Conservation (phyloP, 2,888 invertebrate species). For the Limenitis camilla region DNA sequence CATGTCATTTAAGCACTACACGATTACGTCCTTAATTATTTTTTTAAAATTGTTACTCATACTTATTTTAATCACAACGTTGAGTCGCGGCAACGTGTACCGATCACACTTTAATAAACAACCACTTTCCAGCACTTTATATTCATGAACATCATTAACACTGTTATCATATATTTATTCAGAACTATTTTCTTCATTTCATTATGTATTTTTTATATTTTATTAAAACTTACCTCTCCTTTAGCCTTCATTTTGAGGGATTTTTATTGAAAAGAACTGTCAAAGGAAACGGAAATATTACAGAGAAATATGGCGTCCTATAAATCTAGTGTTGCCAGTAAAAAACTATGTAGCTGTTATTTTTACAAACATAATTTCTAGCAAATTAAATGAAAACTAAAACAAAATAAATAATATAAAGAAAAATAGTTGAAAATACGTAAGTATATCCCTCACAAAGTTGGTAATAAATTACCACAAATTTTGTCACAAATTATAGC, state of each 20-base stretch:
- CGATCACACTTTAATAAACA: constrained; percentile 20
- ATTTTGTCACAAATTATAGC: too few relatives aligned
- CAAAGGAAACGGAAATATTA: constrained; percentile 65
- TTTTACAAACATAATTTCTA: too few relatives aligned
- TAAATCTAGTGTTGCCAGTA: constrained; percentile 1
- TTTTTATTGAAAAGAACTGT: constrained; percentile 66
- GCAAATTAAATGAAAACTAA: too few relatives aligned
- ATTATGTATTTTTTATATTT: constrained; percentile 12
- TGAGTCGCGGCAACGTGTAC: constrained; percentile 59
- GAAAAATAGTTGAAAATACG: too few relatives aligned
- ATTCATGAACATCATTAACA: background rate
- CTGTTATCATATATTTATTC: background rate
- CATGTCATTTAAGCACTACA: background rate
- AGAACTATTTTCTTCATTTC: background rate
- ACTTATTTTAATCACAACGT: background rate
- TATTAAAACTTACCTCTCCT: constrained; percentile 80
- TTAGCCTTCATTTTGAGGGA: constrained; percentile 87
- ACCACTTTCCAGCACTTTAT: background rate
- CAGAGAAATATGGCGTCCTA: constrained; percentile 29
- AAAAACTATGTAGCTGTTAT: too few relatives aligned
- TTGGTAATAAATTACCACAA: too few relatives aligned
- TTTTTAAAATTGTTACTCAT: background rate
- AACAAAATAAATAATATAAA: too few relatives aligned
- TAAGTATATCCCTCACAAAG: too few relatives aligned
- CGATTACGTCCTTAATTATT: too few relatives aligned